Conservation (phyloP, 64 coral and sea anemone genomes). For the Catalaphyllia jardinei region DNA sequence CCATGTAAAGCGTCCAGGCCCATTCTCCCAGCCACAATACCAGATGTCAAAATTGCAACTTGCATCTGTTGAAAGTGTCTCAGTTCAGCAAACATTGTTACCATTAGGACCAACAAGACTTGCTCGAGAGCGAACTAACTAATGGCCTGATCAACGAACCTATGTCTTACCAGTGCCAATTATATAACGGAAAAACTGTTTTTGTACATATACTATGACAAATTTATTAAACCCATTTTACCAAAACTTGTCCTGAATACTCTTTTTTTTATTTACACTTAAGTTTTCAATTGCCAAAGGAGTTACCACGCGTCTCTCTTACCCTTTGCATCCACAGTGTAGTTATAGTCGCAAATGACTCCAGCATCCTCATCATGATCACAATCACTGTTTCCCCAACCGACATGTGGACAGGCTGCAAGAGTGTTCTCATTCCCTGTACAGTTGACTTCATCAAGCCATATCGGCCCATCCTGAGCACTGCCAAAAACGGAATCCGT, state of each 20-base stretch:
- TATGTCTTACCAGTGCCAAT: too few relatives aligned
- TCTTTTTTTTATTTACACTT: too few relatives aligned
- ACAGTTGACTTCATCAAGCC: conserved; percentile 27
- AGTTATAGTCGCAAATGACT: neutral
- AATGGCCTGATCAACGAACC: too few relatives aligned
- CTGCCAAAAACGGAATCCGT: neutral
- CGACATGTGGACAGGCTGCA: conserved; percentile 12
- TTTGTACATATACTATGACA: too few relatives aligned
- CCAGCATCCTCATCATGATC: conserved; percentile 20
- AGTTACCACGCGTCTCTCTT: neutral
- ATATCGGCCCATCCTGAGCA: conserved; percentile 4
- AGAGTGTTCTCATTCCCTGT: conserved; percentile 21
- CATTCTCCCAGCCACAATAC: conserved; percentile 75
- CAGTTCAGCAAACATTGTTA: too few relatives aligned
- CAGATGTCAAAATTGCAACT: conserved; percentile 64
- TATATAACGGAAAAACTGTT: too few relatives aligned
- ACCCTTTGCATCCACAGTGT: conserved; percentile 36
- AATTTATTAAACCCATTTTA: too few relatives aligned
- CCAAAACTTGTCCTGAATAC: too few relatives aligned
- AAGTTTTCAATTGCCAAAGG: neutral
- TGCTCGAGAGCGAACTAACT: too few relatives aligned
- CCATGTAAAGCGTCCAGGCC: conserved; percentile 56
- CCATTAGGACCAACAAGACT: too few relatives aligned
- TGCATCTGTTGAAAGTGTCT: conserved; percentile 6
- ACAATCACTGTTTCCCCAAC: conserved; percentile 25